A percentile compares a stretch with the other conserved stretches of the same genome.
Conservation (phyloP, 2,113 vertebrate genomes). For the Ifrita kowaldi region DNA sequence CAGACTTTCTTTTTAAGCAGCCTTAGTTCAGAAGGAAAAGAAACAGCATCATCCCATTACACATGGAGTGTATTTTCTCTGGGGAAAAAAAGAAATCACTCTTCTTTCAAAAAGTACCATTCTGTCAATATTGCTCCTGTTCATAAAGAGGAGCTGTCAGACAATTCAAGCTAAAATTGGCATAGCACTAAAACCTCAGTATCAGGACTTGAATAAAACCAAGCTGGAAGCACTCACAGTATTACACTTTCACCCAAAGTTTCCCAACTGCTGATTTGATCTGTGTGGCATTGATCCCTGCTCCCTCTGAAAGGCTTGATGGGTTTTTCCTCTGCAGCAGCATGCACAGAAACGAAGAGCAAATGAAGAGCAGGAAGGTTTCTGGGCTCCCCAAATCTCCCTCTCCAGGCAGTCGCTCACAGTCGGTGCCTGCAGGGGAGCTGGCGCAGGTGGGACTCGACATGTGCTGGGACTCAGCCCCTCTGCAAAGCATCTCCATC, state of each 20-base stretch:
- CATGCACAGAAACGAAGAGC: not conserved
- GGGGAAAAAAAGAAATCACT: not conserved
- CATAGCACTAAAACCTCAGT: not conserved
- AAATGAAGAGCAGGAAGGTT: not conserved
- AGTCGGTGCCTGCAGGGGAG: accelerated
- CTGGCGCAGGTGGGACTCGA: not conserved
- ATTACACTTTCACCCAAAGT: not conserved
- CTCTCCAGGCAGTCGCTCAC: accelerated
- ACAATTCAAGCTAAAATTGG: constrained; percentile 27
- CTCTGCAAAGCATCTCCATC: not conserved
- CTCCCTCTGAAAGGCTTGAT: not conserved
- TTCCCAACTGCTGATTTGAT: not conserved
- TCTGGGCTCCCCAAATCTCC: not conserved
- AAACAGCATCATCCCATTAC: not conserved
- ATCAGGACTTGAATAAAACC: not conserved
- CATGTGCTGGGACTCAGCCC: not conserved
- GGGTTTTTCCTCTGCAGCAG: not conserved
- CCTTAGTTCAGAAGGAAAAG: not conserved
- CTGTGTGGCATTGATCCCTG: not conserved
- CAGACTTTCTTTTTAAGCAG: not conserved
- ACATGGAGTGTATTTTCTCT: not conserved
- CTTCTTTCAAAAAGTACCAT: not conserved
- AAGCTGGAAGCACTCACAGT: not conserved
- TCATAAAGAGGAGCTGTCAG: constrained; percentile 47
- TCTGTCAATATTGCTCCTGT: constrained; percentile 32